Conservation (phyloP, 2,888 invertebrate species). For the Notocelia uddmanniana region DNA sequence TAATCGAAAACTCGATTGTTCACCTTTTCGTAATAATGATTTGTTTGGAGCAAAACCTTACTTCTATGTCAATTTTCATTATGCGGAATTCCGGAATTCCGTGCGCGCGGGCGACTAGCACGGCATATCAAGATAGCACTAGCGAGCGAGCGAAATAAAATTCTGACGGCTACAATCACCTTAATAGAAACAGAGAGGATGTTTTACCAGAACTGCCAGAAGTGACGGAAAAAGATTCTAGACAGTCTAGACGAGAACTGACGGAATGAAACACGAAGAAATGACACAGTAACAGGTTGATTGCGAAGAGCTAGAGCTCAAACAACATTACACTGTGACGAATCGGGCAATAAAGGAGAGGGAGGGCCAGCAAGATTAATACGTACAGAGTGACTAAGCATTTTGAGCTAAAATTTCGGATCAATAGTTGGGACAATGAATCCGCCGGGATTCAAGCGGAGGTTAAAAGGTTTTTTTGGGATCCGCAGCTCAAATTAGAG, state of each 20-base stretch:
- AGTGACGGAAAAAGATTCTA: constrained; percentile 10
- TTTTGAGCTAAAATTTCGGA: constrained; percentile 61
- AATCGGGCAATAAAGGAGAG: constrained; percentile 65
- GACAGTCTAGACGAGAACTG: constrained; percentile 9
- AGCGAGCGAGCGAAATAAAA: too few species aligned
- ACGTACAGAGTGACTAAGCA: constrained; percentile 66
- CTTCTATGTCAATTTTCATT: too few species aligned
- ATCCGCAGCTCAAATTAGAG: constrained; percentile 38
- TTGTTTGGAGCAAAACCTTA: too few species aligned
- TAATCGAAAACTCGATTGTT: too few species aligned
- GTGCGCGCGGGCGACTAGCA: too few species aligned
- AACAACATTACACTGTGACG: constrained; percentile 66
- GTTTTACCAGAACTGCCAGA: constrained; percentile 10
- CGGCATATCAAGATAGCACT: too few species aligned
- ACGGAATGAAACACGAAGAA: constrained; percentile 7
- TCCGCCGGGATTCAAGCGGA: constrained; percentile 36
- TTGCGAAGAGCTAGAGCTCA: constrained; percentile 42
- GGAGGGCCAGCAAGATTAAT: constrained; percentile 71
- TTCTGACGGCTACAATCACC: too few species aligned
- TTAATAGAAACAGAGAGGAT: constrained; percentile 10
- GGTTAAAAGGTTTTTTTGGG: constrained; percentile 45
- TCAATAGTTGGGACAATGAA: constrained; percentile 56
- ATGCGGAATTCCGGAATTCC: too few species aligned
- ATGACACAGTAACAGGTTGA: constrained; percentile 39
- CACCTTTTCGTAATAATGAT: too few species aligned